These are phyloP conservation scores for Mythimna albipuncta DNA, from an alignment of 2,888 invertebrate genomes.

Conservation along the genomic window DNA sequence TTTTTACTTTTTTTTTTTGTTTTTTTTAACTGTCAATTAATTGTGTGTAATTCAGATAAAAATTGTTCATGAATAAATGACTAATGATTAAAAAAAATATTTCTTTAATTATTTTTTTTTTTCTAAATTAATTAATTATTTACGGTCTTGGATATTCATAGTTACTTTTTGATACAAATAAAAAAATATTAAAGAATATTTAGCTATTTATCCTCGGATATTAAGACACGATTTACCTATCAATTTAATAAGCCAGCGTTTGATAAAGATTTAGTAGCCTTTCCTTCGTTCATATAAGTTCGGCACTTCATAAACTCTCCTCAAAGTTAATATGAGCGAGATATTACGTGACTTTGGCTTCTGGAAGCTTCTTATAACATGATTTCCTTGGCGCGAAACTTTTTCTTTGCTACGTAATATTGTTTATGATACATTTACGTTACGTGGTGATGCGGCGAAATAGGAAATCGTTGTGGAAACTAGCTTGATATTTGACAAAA, in stretches of 20 bases:
- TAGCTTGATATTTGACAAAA: not conserved
- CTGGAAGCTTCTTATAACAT: slow-evolving; percentile 33
- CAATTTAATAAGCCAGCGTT: not conserved
- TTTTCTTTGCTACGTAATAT: slow-evolving; percentile 14
- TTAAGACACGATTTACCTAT: not conserved
- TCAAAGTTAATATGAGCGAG: slow-evolving; percentile 27
- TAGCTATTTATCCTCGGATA: not conserved
- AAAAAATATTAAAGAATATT: too few relatives aligned
- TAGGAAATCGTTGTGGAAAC: not conserved
- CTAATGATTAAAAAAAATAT: too few relatives aligned
- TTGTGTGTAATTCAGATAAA: too few relatives aligned
- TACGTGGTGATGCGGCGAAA: slow-evolving; percentile 11
- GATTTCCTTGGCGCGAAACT: slow-evolving; percentile 23
- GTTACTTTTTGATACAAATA: too few relatives aligned
- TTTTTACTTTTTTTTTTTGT: too few relatives aligned
- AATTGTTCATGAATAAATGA: too few relatives aligned
- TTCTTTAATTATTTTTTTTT: too few relatives aligned
- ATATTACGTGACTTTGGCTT: slow-evolving; percentile 43
- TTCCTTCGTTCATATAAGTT: slow-evolving; percentile 2
- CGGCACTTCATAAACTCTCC: slow-evolving; percentile 15
- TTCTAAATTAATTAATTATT: too few relatives aligned
- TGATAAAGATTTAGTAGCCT: slow-evolving; percentile 16
- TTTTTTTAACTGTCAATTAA: too few relatives aligned
- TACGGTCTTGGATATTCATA: too few relatives aligned
- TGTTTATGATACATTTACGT: slow-evolving; percentile 25